A percentile compares a stretch with the other conserved stretches of the same genome.
Evolutionary conservation across 1,140 invertebrate genomes (phyloP).

Genomic region (Drosophila truncata): DNA sequence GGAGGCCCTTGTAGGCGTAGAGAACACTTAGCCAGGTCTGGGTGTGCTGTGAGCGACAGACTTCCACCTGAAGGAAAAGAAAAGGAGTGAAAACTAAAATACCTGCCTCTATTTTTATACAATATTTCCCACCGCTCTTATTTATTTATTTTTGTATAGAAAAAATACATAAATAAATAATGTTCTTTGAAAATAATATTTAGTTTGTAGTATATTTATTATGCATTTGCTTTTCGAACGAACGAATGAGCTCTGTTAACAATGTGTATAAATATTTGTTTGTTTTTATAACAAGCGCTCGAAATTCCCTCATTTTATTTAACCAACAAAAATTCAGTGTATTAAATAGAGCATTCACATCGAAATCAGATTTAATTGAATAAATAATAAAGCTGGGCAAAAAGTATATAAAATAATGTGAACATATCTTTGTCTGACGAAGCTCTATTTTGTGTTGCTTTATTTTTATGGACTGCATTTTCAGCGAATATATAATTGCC

Average conservation of each 20-base stretch:
- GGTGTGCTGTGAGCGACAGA: conserved; percentile 94
- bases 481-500: neutral
- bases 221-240: neutral
- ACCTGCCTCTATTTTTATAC: neutral
- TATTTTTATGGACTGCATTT: neutral
- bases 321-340: neutral
- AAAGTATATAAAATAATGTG: conserved; percentile 5
- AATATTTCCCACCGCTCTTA: neutral
- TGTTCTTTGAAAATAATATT: neutral
- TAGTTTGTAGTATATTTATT: neutral
- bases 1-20: conserved; percentile 95
- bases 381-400: conserved; percentile 26
- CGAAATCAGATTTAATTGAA: conserved; percentile 23
- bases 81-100: neutral
- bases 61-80: conserved; percentile 89
- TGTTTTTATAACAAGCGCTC: neutral
- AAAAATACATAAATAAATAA: neutral
- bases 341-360: conserved; percentile 9
- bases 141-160: neutral
- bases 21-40: conserved; percentile 94
- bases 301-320: neutral
- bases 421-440: neutral
- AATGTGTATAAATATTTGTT: neutral
- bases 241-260: neutral
- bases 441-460: neutral